These are phyloP conservation scores for Manacus vitellinus DNA, from an alignment of 2,113 vertebrate species.

Conservation along the genomic window DNA sequence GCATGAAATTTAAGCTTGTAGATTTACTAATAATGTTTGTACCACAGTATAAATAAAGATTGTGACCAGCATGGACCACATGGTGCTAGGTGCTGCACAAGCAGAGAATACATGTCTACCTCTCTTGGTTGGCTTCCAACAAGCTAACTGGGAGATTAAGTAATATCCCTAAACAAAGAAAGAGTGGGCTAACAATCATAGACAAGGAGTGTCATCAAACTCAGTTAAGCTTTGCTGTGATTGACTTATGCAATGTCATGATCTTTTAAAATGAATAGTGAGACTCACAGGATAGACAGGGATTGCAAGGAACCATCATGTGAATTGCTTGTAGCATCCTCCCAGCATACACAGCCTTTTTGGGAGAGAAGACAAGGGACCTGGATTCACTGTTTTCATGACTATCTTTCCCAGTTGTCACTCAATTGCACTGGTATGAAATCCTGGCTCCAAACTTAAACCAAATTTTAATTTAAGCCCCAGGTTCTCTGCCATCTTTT, in stretches of 20 bases:
- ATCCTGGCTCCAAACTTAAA: neutral
- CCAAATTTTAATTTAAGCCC: neutral
- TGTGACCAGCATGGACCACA: neutral
- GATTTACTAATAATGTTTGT: neutral
- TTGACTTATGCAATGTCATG: neutral
- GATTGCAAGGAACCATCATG: neutral
- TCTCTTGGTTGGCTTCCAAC: neutral
- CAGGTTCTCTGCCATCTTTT: neutral
- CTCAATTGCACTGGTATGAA: neutral
- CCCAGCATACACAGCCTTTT: neutral
- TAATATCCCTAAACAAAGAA: neutral
- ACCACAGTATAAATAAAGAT: neutral
- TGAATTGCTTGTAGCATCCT: neutral
- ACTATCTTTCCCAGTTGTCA: neutral
- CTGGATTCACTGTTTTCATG: neutral
- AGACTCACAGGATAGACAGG: neutral
- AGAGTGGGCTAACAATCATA: conserved; percentile 3
- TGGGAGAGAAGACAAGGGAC: fast-evolving
- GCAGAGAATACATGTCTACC: neutral
- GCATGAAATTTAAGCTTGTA: neutral
- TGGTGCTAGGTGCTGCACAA: neutral
- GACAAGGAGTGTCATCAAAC: neutral
- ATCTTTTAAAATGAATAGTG: neutral
- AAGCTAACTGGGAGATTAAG: neutral
- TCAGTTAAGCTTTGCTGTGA: neutral